Evolutionary conservation across 2,888 invertebrate species (phyloP).

Genomic region (Stramonita haemastoma): DNA sequence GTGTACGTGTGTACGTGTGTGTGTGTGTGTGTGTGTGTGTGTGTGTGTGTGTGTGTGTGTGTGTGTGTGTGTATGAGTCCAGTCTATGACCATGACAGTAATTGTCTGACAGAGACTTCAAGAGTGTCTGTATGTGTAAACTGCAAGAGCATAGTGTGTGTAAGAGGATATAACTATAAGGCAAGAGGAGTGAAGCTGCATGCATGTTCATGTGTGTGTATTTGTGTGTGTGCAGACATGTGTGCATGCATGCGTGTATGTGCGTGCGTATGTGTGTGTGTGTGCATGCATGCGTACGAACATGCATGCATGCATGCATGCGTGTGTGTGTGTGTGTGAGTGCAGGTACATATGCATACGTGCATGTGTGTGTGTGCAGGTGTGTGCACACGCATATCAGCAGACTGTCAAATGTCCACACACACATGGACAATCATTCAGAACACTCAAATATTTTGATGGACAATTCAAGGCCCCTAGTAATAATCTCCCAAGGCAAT

Average conservation of each 20-base stretch:
- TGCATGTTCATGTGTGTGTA: background rate
- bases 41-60: too few species aligned
- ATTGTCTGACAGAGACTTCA: too few species aligned
- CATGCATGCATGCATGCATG: background rate
- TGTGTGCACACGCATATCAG: background rate
- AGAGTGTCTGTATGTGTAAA: too few species aligned
- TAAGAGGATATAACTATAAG: too few species aligned
- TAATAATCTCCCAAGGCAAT: too few species aligned
- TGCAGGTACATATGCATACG: too few species aligned
- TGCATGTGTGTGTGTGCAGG: too few species aligned
- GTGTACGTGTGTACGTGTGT: slow-evolving; percentile 34
- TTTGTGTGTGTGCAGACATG: background rate
- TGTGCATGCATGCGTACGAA: background rate
- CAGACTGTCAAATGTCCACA: background rate
- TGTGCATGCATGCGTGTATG: background rate
- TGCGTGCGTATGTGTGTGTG: background rate
- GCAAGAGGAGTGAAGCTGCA: too few species aligned
- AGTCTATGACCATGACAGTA: background rate
- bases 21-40: slow-evolving; percentile 31
- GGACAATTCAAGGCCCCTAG: too few species aligned
- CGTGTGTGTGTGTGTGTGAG: background rate
- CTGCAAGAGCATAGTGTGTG: too few species aligned
- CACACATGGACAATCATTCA: background rate
- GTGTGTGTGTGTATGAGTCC: background rate
- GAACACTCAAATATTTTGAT: too few species aligned